Evolutionary conservation across 2,797 vertebrate genomes (phyloP).

Genomic region (Gobionotothen gibberifrons): DNA sequence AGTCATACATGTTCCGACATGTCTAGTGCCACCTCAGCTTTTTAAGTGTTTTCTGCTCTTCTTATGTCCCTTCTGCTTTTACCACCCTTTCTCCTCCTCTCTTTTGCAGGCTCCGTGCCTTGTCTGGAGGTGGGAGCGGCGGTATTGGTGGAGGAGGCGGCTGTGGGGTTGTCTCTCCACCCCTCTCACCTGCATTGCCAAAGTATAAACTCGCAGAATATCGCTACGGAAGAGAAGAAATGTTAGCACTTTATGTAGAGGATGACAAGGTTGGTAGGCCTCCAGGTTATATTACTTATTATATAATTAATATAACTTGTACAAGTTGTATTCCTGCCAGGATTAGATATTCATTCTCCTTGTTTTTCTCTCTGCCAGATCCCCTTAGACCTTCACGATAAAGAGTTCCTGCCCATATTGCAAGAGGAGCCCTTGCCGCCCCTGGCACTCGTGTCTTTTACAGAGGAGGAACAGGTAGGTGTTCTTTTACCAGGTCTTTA

Average conservation of each 20-base stretch:
- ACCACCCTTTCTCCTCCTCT: slow-evolving; percentile 28
- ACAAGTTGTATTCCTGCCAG: slow-evolving; percentile 2
- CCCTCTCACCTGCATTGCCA: slow-evolving; percentile 97
- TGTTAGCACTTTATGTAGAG: slow-evolving; percentile 99
- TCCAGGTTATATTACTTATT: not conserved
- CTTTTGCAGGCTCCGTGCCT: slow-evolving; percentile 91
- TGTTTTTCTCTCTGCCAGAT: slow-evolving; percentile 81
- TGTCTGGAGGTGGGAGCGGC: slow-evolving; percentile 90
- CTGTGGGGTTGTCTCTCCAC: slow-evolving; percentile 91
- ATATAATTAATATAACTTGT: not conserved
- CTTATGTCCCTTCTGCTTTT: slow-evolving; percentile 33
- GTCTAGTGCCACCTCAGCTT: slow-evolving; percentile 22
- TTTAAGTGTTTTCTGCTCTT: slow-evolving; percentile 24
- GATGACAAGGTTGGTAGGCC: slow-evolving; percentile 92
- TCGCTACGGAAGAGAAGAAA: slow-evolving; percentile 99
- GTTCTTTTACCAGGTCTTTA: not conserved
- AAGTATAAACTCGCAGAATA: slow-evolving; percentile 99
- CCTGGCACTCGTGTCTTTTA: slow-evolving; percentile 97
- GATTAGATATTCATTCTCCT: not conserved
- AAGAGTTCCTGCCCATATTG: slow-evolving; percentile 98
- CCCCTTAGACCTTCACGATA: slow-evolving; percentile 96
- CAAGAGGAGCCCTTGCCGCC: slow-evolving; percentile 98
- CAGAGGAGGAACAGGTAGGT: slow-evolving; percentile 98
- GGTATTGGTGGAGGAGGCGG: slow-evolving; percentile 83
- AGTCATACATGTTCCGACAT: slow-evolving; percentile 45